phyloP scores from a whole-genome alignment of 2,113 vertebrate species.

The Cyprinodon variegatus region DNA sequence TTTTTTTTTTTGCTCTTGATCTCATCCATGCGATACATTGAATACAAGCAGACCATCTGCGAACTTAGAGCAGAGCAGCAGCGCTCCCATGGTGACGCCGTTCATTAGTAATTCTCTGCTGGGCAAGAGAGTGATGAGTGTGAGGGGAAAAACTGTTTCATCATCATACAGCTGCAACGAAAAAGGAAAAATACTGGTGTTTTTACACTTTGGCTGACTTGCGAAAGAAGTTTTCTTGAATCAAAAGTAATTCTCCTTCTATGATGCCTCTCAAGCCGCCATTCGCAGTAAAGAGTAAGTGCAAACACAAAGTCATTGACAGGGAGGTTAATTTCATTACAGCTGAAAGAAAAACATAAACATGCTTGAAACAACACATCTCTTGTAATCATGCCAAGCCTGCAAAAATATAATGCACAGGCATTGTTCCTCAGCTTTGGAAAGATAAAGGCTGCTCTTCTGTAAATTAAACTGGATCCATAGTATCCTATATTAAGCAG shows the following conservation, averaged over 20 bases:
- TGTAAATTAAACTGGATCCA: conserved; percentile 40
- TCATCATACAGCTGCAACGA: conserved; percentile 47
- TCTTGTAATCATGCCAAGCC: conserved; percentile 11
- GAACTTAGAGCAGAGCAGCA: conserved; percentile 63
- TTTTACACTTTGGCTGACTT: conserved; percentile 47
- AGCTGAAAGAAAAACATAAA: conserved; percentile 1
- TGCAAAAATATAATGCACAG: conserved; percentile 49
- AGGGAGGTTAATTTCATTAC: not conserved
- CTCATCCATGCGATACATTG: conserved; percentile 54
- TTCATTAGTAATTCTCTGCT: conserved; percentile 65
- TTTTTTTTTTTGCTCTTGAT: conserved; percentile 53
- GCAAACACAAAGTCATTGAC: not conserved
- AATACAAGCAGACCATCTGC: conserved; percentile 69
- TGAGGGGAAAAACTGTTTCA: conserved; percentile 50
- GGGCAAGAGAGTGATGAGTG: conserved; percentile 38
- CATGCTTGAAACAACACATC: conserved; percentile 3
- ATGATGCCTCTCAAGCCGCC: not conserved
- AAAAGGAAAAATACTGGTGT: conserved; percentile 64
- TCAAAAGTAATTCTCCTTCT: conserved; percentile 23
- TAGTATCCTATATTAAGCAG: conserved; percentile 43
- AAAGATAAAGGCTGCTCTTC: conserved; percentile 32
- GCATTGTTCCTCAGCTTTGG: conserved; percentile 55
- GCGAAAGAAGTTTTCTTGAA: conserved; percentile 17
- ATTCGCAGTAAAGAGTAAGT: not conserved
- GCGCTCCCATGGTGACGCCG: conserved; percentile 68